Evolutionary conservation across 2,888 invertebrate species (phyloP), one percentile per base, ranked within the genome.

Genomic region (Ashinkailepas kermadecensis): DNA sequence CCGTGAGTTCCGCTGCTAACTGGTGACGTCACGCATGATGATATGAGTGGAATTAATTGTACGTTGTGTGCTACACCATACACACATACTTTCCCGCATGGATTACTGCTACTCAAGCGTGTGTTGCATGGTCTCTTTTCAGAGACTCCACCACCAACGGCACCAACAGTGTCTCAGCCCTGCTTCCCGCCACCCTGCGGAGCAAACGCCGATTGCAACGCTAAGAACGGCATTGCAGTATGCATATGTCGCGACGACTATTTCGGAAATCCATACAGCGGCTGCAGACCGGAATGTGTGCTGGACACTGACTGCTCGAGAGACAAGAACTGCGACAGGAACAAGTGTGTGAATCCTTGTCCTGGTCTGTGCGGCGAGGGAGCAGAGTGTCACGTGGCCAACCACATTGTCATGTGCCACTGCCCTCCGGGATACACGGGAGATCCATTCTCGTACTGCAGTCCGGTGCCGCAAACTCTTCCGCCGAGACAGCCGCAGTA

Each of bases 151-250:
- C 82, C 83, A 21, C 81, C 82, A 1, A 88, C 58, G 0, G 57
- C 58, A 12, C 12, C 58, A 12, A 23, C 58, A 2, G 78, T 12
- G 58, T 62, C 88, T 80, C 89, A 93, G 86, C 93, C 93, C 25
- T 95, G 95, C 86, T 89, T 91, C 85, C 94, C 94, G 81, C 93
- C 93, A 56, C 94, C 94, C 21, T 95, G 95, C 85, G 95, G 94
- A 39, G 92, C 93, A 86, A 95, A 95, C 86, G 92, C 95, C 0
- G 91, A 91, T 81, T 96, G 96, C 86, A 90, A 95, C 88, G 90
- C 83, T 56, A 92, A 94, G 90, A 92, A 93, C 85, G 93, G 80
- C 7, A 56, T 21, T 9, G 67, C 39, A 54, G 21, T 80, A 39
- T 83, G 83, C 54, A 57, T 25, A 15, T 83, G 83, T 54, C 64